Conservation (phyloP, 2,888 invertebrate genomes). For the Cepaea hortensis region DNA sequence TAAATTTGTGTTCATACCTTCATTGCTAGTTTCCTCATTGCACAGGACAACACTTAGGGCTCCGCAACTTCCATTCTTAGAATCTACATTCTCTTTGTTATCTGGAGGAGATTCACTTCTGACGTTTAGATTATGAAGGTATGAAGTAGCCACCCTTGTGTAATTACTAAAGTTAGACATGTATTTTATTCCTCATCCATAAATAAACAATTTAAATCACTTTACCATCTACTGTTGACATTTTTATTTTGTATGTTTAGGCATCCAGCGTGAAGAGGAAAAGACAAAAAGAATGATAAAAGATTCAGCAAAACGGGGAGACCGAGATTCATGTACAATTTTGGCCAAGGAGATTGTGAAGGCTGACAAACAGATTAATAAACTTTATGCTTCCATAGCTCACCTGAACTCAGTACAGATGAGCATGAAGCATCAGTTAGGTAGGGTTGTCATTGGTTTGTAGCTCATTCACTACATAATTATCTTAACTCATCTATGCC, state of each 20-base stretch:
- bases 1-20: no score
- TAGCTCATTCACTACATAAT: no score
- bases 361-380: slow-evolving; percentile 90
- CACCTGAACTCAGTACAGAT: slow-evolving; percentile 96
- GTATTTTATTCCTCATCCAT: background rate
- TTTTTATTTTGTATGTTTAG: slow-evolving; percentile 76
- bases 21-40: no score
- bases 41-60: no score
- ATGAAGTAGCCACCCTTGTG: background rate
- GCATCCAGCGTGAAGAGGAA: slow-evolving; percentile 96
- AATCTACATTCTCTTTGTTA: no score
- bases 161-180: background rate
- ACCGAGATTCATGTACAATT: slow-evolving; percentile 94
- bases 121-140: background rate
- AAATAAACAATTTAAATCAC: background rate
- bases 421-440: slow-evolving; percentile 90
- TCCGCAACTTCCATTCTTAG: no score
- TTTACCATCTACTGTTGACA: no score
- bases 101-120: no score
- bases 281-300: slow-evolving; percentile 95
- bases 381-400: slow-evolving; percentile 94
- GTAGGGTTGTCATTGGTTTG: background rate
- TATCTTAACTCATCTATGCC: no score
- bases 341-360: slow-evolving; percentile 94
- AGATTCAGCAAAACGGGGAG: slow-evolving; percentile 95